A percentile compares a stretch with the other conserved stretches of the same genome.
phyloP scores from a whole-genome alignment of 2,888 invertebrate genomes.

The Omphaloscelis lunosa region DNA sequence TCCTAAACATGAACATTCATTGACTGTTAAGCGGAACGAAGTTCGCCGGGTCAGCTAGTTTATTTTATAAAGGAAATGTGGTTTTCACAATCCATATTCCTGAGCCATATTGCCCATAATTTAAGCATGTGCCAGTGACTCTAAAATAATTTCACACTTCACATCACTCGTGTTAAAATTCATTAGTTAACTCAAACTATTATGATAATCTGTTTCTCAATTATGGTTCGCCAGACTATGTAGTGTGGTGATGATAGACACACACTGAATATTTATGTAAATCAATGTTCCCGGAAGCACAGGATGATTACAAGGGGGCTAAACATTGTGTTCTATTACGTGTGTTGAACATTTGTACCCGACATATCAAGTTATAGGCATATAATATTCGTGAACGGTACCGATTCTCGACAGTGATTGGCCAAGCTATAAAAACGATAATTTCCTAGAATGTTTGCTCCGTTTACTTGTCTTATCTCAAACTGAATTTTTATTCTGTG shows the following conservation, averaged over 20 bases:
- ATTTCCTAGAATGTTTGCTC: constrained; percentile 46
- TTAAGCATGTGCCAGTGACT: constrained; percentile 45
- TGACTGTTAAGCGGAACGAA: too few relatives aligned
- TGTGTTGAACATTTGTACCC: constrained; percentile 29
- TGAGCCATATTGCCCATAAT: constrained; percentile 19
- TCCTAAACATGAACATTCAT: too few relatives aligned
- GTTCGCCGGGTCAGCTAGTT: too few relatives aligned
- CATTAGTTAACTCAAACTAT: constrained; percentile 50
- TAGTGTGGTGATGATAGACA: constrained; percentile 37
- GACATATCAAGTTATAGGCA: constrained; percentile 29
- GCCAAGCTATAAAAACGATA: constrained; percentile 52
- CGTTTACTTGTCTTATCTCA: constrained; percentile 42
- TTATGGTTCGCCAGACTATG: constrained; percentile 35
- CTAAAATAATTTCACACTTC: constrained; percentile 44
- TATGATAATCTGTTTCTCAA: constrained; percentile 61
- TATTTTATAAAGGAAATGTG: constrained; percentile 29
- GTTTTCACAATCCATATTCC: constrained; percentile 43
- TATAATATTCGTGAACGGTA: constrained; percentile 40
- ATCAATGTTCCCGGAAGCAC: constrained; percentile 44
- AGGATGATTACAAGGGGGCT: constrained; percentile 46
- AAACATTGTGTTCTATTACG: constrained; percentile 47
- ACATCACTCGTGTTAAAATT: constrained; percentile 40
- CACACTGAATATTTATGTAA: constrained; percentile 60
- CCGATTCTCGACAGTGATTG: constrained; percentile 56
- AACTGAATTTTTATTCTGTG: constrained; percentile 26